Evolutionary conservation across 2,797 vertebrate species (phyloP).

Genomic region (Jordanella pulchra): DNA sequence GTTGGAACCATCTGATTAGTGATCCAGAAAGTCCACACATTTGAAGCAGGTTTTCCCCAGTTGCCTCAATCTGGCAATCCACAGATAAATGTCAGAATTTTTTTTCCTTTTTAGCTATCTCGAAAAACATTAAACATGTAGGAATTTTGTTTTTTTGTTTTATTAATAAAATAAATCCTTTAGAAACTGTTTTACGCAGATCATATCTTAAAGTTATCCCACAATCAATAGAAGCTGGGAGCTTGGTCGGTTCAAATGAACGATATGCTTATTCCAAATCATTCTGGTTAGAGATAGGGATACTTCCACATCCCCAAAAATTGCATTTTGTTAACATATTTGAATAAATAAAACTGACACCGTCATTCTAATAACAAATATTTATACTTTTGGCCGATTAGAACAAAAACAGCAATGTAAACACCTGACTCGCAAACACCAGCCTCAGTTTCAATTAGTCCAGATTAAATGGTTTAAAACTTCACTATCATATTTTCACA

Average conservation of each 20-base stretch:
- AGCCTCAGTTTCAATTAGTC: neutral
- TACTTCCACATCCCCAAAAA: neutral
- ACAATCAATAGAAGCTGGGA: neutral
- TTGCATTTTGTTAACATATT: neutral
- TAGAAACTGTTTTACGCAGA: neutral
- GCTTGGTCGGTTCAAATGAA: neutral
- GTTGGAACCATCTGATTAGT: neutral
- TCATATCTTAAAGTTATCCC: neutral
- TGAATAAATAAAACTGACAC: neutral
- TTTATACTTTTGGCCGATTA: neutral
- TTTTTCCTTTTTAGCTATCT: neutral
- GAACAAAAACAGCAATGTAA: neutral
- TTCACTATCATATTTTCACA: accelerated
- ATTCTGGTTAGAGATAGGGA: neutral
- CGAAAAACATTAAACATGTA: too few relatives aligned
- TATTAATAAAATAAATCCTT: neutral
- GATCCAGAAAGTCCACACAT: neutral
- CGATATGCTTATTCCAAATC: neutral
- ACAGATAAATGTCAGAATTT: neutral
- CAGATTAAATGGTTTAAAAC: neutral
- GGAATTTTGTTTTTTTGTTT: too few relatives aligned
- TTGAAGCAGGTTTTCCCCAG: neutral
- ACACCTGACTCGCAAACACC: neutral
- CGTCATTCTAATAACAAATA: neutral
- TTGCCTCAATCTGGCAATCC: neutral